Evolutionary conservation across 2,888 invertebrate species (phyloP).

Genomic region (Autographa pulchrina): DNA sequence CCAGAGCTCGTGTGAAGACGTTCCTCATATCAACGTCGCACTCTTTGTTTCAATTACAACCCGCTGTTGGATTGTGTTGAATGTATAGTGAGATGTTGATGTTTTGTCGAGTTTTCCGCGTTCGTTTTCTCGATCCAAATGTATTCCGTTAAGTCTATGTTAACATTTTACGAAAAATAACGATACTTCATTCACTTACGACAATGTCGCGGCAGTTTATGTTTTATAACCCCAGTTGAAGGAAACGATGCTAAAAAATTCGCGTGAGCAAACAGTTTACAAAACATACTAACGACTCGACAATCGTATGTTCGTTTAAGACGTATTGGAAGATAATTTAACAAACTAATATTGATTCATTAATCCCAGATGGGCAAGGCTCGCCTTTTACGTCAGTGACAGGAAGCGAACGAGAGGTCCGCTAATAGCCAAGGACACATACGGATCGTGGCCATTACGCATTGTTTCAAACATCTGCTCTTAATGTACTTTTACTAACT

Average conservation of each 20-base stretch:
- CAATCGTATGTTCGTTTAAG: neutral
- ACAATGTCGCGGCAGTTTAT: too few species aligned
- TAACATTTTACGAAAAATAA: too few species aligned
- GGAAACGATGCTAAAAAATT: too few species aligned
- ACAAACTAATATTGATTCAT: neutral
- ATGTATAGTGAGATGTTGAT: conserved; percentile 16
- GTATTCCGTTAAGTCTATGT: neutral
- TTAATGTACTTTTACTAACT: conserved; percentile 1
- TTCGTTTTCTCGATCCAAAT: neutral
- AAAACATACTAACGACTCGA: neutral
- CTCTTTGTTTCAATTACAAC: conserved; percentile 33
- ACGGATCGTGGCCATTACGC: conserved; percentile 2
- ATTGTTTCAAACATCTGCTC: conserved; percentile 4
- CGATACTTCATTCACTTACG: too few species aligned
- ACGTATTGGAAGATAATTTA: neutral
- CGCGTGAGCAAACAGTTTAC: neutral
- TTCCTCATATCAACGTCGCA: conserved; percentile 38
- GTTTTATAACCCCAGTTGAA: too few species aligned
- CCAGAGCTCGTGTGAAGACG: conserved; percentile 24
- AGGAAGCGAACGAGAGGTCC: neutral
- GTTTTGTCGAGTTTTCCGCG: neutral
- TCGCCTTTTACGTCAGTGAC: conserved; percentile 4
- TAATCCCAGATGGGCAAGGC: neutral
- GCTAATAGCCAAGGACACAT: neutral
- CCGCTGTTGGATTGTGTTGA: conserved; percentile 17